Evolutionary conservation across 1,140 invertebrate species (phyloP).

Genomic region (Lysiphlebus fabarum): DNA sequence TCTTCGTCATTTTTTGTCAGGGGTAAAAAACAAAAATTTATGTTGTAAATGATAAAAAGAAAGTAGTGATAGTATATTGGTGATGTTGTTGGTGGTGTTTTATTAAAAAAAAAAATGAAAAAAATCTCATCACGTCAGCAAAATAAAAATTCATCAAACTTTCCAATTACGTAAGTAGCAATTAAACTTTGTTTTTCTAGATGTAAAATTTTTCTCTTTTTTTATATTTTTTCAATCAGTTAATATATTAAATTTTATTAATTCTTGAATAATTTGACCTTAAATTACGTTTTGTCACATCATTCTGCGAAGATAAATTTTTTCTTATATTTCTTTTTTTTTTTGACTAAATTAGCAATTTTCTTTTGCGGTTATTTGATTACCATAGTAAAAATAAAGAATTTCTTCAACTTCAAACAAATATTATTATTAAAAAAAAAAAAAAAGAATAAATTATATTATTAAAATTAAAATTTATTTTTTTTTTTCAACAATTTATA

Average conservation of each 20-base stretch:
- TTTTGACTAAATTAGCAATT: too few species aligned
- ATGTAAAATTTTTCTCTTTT: neutral
- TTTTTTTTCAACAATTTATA: too few species aligned
- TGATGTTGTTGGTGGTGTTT: neutral
- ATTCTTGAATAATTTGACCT: too few species aligned
- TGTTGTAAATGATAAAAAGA: conserved; percentile 21
- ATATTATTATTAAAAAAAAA: too few species aligned
- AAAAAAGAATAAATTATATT: too few species aligned
- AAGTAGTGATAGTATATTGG: neutral
- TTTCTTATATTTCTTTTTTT: too few species aligned
- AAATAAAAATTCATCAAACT: conserved; percentile 18
- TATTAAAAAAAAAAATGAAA: conserved; percentile 15
- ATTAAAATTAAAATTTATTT: too few species aligned
- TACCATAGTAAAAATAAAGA: too few species aligned
- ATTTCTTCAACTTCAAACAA: too few species aligned
- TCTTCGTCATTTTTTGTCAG: conserved; percentile 31
- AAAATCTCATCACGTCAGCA: conserved; percentile 2
- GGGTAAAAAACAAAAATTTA: conserved; percentile 42
- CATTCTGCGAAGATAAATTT: too few species aligned
- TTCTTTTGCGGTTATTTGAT: too few species aligned
- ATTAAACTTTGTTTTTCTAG: conserved; percentile 4
- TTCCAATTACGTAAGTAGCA: conserved; percentile 6
- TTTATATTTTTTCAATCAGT: neutral
- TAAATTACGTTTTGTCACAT: too few species aligned
- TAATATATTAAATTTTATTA: neutral